Percentiles rank a stretch among this genome's conserved stretches.
Evolutionary conservation across 2,113 vertebrate genomes (phyloP).

Genomic region (Oceanodroma tethys): DNA sequence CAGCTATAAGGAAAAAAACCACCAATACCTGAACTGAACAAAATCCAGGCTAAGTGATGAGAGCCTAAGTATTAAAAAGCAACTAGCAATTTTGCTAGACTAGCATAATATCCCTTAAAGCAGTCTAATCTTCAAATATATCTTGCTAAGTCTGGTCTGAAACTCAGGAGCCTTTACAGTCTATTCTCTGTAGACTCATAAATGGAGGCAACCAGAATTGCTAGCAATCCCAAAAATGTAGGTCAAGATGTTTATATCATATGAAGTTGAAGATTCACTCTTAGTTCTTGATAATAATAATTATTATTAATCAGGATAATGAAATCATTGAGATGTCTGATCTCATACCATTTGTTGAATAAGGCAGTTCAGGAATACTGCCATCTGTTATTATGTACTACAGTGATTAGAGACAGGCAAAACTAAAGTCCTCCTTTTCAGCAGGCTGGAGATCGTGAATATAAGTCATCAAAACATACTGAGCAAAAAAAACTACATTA

Average conservation of each 20-base stretch:
- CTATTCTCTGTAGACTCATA: not conserved
- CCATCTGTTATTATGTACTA: slow-evolving; percentile 14
- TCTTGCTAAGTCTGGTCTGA: not conserved
- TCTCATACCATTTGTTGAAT: slow-evolving; percentile 2
- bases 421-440: slow-evolving; percentile 8
- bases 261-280: not conserved
- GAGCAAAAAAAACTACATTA: not conserved
- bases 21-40: not conserved
- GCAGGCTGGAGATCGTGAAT: not conserved
- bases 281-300: not conserved
- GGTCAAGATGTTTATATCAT: not conserved
- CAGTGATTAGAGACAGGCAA: not conserved
- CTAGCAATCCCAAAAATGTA: not conserved
- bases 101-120: not conserved
- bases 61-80: not conserved
- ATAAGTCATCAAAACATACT: not conserved
- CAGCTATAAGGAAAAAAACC: not conserved
- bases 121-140: not conserved
- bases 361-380: not conserved
- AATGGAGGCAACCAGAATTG: not conserved
- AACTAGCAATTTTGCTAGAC: not conserved
- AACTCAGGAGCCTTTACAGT: not conserved
- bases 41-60: not conserved
- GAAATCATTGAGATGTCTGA: not conserved
- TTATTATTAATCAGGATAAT: not conserved